A percentile compares a stretch with the other conserved stretches of the same genome.
These are phyloP conservation scores for Gymnoscopelus microlampas DNA, from an alignment of 2,797 vertebrate species.

Conservation along the genomic window DNA sequence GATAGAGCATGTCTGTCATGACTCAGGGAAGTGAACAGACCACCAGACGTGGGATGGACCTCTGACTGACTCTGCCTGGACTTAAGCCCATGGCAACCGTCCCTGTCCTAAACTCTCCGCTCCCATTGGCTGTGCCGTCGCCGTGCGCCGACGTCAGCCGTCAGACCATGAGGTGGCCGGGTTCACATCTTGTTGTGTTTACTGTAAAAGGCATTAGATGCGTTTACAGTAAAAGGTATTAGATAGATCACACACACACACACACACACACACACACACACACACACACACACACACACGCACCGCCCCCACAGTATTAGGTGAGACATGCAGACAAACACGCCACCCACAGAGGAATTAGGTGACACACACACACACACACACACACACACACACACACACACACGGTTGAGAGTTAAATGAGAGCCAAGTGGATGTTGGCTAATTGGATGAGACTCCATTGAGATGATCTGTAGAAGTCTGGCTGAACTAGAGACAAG, in stretches of 20 bases:
- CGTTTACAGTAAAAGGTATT: too few relatives aligned
- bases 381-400: not conserved
- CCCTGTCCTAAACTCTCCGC: slow-evolving; percentile 9
- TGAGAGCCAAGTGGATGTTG: slow-evolving; percentile 47
- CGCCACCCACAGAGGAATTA: not conserved
- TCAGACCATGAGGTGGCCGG: slow-evolving; percentile 63
- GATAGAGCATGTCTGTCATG: too few relatives aligned
- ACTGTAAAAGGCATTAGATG: slow-evolving; percentile 18
- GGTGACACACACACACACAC: slow-evolving; percentile 5
- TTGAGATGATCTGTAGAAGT: too few relatives aligned
- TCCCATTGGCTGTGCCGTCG: slow-evolving; percentile 28
- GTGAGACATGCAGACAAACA: slow-evolving; percentile 42
- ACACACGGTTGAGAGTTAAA: slow-evolving; percentile 31
- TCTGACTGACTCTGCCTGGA: not conserved
- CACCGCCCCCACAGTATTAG: slow-evolving; percentile 28
- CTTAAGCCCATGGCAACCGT: slow-evolving; percentile 30
- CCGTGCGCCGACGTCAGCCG: slow-evolving; percentile 42
- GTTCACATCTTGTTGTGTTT: slow-evolving; percentile 45
- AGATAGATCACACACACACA: not conserved
- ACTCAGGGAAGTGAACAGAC: not conserved
- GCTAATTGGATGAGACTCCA: slow-evolving; percentile 60
- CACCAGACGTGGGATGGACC: not conserved
- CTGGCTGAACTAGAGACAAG: not conserved
- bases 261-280: not conserved
- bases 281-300: not conserved